Evolutionary conservation across 2,888 invertebrate genomes (phyloP).

Genomic region (Halocaridina rubra): DNA sequence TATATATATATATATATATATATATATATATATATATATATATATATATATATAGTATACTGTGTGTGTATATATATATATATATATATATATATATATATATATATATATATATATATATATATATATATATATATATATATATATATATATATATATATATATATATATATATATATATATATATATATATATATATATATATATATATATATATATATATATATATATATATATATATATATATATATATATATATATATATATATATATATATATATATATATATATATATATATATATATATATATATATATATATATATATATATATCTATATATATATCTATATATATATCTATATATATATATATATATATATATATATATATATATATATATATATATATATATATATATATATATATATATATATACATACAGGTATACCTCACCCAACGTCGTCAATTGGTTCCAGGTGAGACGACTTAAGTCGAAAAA

Average conservation of each 20-base stretch:
- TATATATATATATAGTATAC: neutral
- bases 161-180: slow-evolving; percentile 22
- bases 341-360: neutral
- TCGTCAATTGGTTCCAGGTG: no score
- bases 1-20: neutral
- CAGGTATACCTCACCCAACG: no score
- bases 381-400: neutral
- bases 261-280: slow-evolving; percentile 13
- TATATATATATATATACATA: neutral
- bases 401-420: neutral
- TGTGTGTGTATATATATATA: neutral
- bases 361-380: neutral
- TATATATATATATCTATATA: neutral
- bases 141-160: slow-evolving; percentile 12
- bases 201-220: slow-evolving; percentile 12
- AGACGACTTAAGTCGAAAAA: no score
- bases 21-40: neutral
- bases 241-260: slow-evolving; percentile 29
- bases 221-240: slow-evolving; percentile 13
- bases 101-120: slow-evolving; percentile 6
- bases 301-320: neutral
- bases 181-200: slow-evolving; percentile 23
- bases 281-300: slow-evolving; percentile 15
- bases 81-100: neutral
- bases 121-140: slow-evolving; percentile 22